Evolutionary conservation across 2,888 invertebrate species (phyloP).

Genomic region (Drosophila tripunctata): DNA sequence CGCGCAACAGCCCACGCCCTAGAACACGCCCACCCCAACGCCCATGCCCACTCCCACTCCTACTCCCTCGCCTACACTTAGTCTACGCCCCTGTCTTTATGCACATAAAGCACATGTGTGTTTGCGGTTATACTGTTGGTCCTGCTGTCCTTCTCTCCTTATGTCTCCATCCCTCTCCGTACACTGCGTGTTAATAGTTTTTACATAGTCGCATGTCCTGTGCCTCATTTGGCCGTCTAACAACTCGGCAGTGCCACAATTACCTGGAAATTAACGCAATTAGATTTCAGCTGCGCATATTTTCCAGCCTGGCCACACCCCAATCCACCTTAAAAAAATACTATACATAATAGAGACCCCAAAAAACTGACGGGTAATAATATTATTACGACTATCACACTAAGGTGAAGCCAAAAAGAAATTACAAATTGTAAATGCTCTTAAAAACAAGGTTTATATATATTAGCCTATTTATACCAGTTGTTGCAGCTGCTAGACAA

Average conservation of each 20-base stretch:
- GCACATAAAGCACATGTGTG: constrained; percentile 24
- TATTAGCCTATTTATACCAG: no score
- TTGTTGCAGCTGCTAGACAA: no score
- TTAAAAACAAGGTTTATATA: no score
- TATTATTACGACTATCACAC: constrained; percentile 21
- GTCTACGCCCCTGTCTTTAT: neutral
- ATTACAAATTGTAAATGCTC: no score
- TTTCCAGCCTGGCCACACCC: constrained; percentile 24
- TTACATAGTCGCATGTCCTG: constrained; percentile 58
- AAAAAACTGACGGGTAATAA: constrained; percentile 10
- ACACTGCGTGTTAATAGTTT: constrained; percentile 68
- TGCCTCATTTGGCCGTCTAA: constrained; percentile 17
- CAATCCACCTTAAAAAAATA: neutral
- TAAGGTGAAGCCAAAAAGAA: neutral
- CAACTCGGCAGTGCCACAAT: constrained; percentile 52
- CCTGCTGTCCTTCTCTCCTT: neutral
- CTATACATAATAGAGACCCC: neutral
- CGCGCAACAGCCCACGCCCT: constrained; percentile 48
- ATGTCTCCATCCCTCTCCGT: neutral
- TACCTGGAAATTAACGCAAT: constrained; percentile 77
- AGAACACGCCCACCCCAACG: constrained; percentile 15
- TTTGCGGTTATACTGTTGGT: neutral
- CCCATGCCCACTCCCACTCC: constrained; percentile 5
- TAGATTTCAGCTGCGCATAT: constrained; percentile 55
- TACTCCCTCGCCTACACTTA: constrained; percentile 15